Conservation (phyloP, 2,113 vertebrate genomes). For the Gopherus evgoodei region DNA sequence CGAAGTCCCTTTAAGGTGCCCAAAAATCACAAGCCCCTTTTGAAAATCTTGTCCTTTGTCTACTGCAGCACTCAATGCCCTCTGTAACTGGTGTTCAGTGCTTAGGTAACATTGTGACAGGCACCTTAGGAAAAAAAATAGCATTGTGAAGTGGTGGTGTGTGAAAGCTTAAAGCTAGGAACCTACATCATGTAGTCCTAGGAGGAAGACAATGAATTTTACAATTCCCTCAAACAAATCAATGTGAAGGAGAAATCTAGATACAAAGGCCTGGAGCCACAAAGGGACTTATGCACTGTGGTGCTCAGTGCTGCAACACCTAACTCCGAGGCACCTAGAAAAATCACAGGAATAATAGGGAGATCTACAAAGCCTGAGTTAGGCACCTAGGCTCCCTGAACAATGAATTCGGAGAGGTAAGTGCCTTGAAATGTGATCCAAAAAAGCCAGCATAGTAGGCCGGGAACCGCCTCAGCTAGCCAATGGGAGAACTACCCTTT, state of each 20-base stretch:
- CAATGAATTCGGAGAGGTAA: background rate
- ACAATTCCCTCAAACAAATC: background rate
- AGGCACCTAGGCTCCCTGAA: background rate
- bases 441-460: background rate
- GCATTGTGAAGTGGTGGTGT: rapidly evolving
- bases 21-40: background rate
- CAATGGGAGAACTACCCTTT: background rate
- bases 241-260: background rate
- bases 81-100: background rate
- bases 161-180: background rate
- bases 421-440: background rate
- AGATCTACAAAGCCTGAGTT: background rate
- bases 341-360: too few relatives aligned
- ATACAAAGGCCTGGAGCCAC: background rate
- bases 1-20: background rate
- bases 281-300: too few relatives aligned
- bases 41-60: background rate
- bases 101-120: background rate
- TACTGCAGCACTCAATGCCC: background rate
- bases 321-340: too few relatives aligned
- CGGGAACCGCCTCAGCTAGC: background rate
- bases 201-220: background rate
- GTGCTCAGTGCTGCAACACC: too few relatives aligned
- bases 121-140: background rate
- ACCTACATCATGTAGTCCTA: background rate